A percentile compares a stretch with the other conserved stretches of the same genome.
These are phyloP conservation scores for Picus viridis DNA, from an alignment of 2,797 vertebrate species.

Conservation along the genomic window DNA sequence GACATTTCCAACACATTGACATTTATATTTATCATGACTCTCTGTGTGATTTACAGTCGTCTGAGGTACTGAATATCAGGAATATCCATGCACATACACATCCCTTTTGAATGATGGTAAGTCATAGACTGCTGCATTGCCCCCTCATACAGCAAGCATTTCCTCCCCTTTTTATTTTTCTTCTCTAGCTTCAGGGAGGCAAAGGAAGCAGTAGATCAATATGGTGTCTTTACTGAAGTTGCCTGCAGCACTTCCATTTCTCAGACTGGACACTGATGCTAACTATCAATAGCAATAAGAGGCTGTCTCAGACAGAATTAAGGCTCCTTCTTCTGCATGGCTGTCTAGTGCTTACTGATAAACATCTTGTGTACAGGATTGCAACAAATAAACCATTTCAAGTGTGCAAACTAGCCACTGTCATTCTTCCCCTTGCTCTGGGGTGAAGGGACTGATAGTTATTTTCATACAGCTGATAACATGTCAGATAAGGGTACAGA, in stretches of 20 bases:
- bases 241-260: conserved; percentile 85
- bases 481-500: not conserved
- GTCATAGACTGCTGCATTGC: conserved; percentile 28
- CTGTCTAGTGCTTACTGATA: conserved; percentile 84
- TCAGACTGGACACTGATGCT: conserved; percentile 86
- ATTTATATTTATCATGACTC: conserved; percentile 48
- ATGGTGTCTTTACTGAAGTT: conserved; percentile 77
- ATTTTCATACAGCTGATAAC: conserved; percentile 42
- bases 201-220: conserved; percentile 84
- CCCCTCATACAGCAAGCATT: conserved; percentile 43
- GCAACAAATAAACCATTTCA: conserved; percentile 83
- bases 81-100: conserved; percentile 62
- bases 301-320: conserved; percentile 83
- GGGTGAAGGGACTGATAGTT: not conserved
- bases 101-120: conserved; percentile 50
- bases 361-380: conserved; percentile 81
- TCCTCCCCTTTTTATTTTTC: conserved; percentile 63
- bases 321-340: conserved; percentile 77
- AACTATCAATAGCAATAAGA: conserved; percentile 89
- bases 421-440: conserved; percentile 19
- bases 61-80: conserved; percentile 49
- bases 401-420: conserved; percentile 75
- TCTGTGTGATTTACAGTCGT: conserved; percentile 53
- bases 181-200: conserved; percentile 73
- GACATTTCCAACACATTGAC: conserved; percentile 17